Conservation (phyloP, 1,140 invertebrate species). For the Calliphora vicina region DNA sequence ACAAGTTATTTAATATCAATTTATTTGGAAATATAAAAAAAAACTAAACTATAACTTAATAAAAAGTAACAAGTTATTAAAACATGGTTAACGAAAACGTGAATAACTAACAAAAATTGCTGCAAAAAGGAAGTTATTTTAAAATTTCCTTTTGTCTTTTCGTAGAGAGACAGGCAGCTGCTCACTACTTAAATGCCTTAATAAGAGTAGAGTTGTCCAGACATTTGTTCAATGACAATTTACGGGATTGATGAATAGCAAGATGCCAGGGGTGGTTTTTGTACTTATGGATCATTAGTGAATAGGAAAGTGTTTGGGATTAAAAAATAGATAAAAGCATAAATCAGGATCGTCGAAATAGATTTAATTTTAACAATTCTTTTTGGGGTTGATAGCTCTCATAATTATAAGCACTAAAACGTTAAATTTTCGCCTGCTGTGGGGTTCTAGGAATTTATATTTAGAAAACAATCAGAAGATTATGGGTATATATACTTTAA, state of each 20-base stretch:
- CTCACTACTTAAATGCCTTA: not conserved
- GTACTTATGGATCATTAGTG: too few species aligned
- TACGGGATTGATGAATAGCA: not conserved
- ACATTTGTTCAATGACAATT: not conserved
- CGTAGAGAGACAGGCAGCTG: slow-evolving; percentile 1
- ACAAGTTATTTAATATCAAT: slow-evolving; percentile 14
- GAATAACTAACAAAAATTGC: not conserved
- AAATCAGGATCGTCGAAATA: too few species aligned
- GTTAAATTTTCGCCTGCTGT: too few species aligned
- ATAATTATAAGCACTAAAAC: too few species aligned
- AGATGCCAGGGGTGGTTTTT: not conserved
- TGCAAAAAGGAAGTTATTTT: slow-evolving; percentile 32
- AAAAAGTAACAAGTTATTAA: not conserved
- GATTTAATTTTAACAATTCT: too few species aligned
- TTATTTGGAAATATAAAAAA: not conserved
- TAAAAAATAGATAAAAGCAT: too few species aligned
- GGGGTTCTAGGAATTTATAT: too few species aligned
- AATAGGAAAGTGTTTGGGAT: too few species aligned
- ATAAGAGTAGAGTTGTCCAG: slow-evolving; percentile 3
- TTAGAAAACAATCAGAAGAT: too few species aligned
- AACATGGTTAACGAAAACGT: not conserved
- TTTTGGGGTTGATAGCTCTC: too few species aligned
- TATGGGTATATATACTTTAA: too few species aligned
- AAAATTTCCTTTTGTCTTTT: slow-evolving; percentile 19
- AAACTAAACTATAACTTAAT: not conserved